Percentiles rank a stretch among this genome's conserved stretches.
Conservation (phyloP, 2,113 vertebrate genomes). For the Arenaria interpres region DNA sequence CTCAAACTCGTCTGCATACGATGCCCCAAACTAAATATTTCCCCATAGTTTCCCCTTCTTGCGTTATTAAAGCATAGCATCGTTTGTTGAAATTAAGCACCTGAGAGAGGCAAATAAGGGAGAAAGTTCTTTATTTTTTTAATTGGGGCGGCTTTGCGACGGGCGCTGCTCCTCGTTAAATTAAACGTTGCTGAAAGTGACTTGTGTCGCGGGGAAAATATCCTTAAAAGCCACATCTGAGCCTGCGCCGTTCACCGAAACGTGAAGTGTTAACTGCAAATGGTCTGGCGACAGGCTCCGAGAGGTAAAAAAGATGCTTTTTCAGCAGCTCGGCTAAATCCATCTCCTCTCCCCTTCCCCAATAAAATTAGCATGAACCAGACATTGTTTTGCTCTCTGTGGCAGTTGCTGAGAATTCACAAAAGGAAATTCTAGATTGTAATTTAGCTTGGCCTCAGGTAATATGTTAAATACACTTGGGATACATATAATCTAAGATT, state of each 20-base stretch:
- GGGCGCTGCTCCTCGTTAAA: not conserved
- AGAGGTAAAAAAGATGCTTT: conserved; percentile 49
- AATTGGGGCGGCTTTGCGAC: not conserved
- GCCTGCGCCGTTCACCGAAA: not conserved
- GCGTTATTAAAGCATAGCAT: not conserved
- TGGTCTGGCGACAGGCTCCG: conserved; percentile 12
- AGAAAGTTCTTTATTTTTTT: fast-evolving
- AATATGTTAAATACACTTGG: conserved; percentile 67
- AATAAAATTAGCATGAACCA: conserved; percentile 56
- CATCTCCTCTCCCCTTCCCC: conserved; percentile 26
- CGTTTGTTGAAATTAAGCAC: not conserved
- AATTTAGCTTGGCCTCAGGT: conserved; percentile 72
- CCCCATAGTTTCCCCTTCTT: fast-evolving
- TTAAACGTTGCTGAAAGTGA: not conserved
- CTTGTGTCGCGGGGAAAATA: not conserved
- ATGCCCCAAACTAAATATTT: not conserved
- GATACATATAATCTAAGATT: conserved; percentile 62
- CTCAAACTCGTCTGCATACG: fast-evolving
- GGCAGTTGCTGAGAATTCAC: conserved; percentile 59
- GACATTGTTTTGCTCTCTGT: conserved; percentile 43
- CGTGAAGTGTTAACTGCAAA: not conserved
- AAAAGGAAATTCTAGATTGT: conserved; percentile 66
- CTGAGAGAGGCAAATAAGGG: not conserved
- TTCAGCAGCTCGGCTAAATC: conserved; percentile 27
- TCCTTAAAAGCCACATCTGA: conserved; percentile 31